Evolutionary conservation across 2,113 vertebrate genomes (phyloP).

Genomic region (Campylomormyrus numenius): DNA sequence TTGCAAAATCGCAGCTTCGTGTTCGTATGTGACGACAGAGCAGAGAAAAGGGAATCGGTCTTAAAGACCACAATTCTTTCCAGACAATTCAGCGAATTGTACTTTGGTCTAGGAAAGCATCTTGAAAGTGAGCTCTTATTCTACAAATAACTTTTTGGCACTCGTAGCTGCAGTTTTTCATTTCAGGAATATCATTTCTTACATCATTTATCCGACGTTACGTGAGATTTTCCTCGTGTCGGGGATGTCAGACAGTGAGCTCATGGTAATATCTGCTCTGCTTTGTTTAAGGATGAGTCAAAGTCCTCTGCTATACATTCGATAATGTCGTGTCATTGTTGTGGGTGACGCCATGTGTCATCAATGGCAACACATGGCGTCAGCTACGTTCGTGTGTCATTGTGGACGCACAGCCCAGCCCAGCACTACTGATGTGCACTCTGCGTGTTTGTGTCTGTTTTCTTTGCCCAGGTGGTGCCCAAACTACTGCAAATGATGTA

Average conservation of each 20-base stretch:
- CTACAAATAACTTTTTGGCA: neutral
- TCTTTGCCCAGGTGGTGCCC: neutral
- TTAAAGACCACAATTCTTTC: neutral
- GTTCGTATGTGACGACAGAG: neutral
- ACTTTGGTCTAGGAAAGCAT: neutral
- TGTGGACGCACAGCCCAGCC: neutral
- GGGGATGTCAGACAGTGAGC: neutral
- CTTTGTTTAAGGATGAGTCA: neutral
- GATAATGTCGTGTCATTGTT: neutral
- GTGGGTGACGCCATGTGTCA: neutral
- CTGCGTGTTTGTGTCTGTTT: neutral
- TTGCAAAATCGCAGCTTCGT: neutral
- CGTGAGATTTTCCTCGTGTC: neutral
- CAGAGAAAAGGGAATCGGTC: neutral
- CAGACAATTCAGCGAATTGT: neutral
- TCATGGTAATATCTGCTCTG: neutral
- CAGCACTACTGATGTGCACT: neutral
- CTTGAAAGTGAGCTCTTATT: neutral
- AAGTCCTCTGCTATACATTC: neutral
- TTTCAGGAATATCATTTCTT: neutral
- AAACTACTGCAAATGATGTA: constrained; percentile 46
- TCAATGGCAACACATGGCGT: neutral
- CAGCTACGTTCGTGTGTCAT: neutral
- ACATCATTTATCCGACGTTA: neutral
- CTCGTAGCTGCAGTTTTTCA: neutral